phyloP scores from a whole-genome alignment of 2,797 vertebrate genomes.

The Helarctos malayanus region DNA sequence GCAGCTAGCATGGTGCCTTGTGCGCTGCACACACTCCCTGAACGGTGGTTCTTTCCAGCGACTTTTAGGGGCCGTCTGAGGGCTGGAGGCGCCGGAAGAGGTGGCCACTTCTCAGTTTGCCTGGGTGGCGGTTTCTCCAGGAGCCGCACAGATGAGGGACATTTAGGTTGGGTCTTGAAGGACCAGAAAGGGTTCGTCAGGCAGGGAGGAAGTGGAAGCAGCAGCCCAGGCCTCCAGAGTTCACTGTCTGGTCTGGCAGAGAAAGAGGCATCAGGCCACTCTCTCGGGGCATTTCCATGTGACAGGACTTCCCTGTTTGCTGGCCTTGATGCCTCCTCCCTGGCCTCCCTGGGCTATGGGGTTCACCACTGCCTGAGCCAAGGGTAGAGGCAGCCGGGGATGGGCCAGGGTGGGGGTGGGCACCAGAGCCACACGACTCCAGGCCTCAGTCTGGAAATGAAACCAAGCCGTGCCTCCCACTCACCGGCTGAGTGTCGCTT shows the following conservation, averaged over 20 bases:
- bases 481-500: constrained; percentile 60
- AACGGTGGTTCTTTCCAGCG: not conserved
- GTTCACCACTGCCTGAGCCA: not conserved
- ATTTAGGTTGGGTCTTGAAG: constrained; percentile 3
- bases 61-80: not conserved
- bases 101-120: not conserved
- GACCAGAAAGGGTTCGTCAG: not conserved
- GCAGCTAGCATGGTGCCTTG: not conserved
- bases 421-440: not conserved
- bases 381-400: not conserved
- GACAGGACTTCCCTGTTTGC: not conserved
- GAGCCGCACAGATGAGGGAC: not conserved
- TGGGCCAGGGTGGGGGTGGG: not conserved
- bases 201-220: not conserved
- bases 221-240: not conserved
- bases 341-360: not conserved
- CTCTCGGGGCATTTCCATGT: not conserved
- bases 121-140: not conserved
- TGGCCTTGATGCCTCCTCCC: not conserved
- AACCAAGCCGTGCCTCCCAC: constrained; percentile 67
- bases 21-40: fast-evolving
- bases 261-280: not conserved
- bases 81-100: not conserved
- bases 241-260: not conserved
- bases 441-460: constrained; percentile 55